Conservation (phyloP, 2,113 vertebrate genomes). For the Tragelaphus buxtoni region DNA sequence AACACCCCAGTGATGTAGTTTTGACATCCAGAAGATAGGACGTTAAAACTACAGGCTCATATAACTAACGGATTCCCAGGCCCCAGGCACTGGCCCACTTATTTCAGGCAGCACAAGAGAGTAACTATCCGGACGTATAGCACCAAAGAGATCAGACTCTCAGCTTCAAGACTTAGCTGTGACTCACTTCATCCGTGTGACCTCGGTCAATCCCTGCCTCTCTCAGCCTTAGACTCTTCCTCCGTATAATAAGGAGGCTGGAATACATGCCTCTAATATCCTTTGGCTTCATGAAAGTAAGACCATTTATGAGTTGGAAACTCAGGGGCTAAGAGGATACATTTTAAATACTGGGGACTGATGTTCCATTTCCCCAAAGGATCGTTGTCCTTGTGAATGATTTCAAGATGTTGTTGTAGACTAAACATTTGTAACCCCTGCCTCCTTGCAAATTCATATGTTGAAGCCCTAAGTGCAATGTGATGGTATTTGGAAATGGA, state of each 20-base stretch:
- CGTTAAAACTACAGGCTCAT: background rate
- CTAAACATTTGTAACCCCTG: background rate
- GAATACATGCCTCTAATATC: background rate
- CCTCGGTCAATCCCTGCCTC: background rate
- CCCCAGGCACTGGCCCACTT: background rate
- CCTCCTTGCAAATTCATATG: background rate
- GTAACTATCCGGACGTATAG: rapidly evolving
- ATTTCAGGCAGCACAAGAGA: background rate
- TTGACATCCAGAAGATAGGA: background rate
- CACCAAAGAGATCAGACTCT: background rate
- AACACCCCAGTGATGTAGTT: background rate
- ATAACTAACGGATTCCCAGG: background rate
- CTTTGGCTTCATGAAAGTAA: background rate
- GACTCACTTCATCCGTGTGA: background rate
- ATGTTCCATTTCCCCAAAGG: background rate
- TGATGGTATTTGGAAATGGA: background rate
- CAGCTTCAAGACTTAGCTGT: background rate
- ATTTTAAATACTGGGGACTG: background rate
- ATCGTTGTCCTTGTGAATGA: background rate
- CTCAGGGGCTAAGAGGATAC: background rate
- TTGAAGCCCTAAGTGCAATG: background rate
- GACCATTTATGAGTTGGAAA: background rate
- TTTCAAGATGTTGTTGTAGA: background rate
- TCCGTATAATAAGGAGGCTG: background rate
- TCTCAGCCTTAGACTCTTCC: background rate